A percentile compares a stretch with the other conserved stretches of the same genome.
These are phyloP conservation scores for Iselma pallidipennis DNA, from an alignment of 2,888 invertebrate species.

Conservation along the genomic window DNA sequence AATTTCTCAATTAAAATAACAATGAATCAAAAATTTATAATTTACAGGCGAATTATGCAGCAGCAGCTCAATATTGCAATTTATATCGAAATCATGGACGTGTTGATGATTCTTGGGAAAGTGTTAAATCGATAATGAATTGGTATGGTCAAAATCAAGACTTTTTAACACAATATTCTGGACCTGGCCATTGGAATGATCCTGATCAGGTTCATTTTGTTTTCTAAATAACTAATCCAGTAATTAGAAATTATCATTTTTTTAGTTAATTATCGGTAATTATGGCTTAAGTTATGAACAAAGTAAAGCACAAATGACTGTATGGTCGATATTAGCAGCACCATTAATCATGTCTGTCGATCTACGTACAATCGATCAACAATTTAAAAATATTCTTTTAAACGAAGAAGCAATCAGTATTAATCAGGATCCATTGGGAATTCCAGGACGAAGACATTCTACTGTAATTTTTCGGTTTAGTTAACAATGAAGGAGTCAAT, in stretches of 20 bases:
- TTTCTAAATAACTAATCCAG: neutral
- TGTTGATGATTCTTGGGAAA: slow-evolving; percentile 68
- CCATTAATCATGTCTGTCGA: slow-evolving; percentile 75
- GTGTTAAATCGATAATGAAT: slow-evolving; percentile 62
- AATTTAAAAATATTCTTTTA: slow-evolving; percentile 64
- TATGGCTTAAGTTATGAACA: slow-evolving; percentile 69
- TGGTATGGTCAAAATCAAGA: slow-evolving; percentile 70
- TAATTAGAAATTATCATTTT: slow-evolving; percentile 12
- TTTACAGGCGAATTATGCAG: slow-evolving; percentile 62
- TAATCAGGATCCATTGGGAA: slow-evolving; percentile 70
- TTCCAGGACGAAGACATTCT: slow-evolving; percentile 62
- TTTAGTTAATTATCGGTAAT: slow-evolving; percentile 64
- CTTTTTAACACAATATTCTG: slow-evolving; percentile 61
- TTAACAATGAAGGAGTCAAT: neutral
- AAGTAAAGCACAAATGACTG: slow-evolving; percentile 72
- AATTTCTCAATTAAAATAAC: neutral
- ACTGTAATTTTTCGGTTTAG: slow-evolving; percentile 41
- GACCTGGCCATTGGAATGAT: slow-evolving; percentile 75
- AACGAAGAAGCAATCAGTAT: slow-evolving; percentile 67
- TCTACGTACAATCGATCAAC: slow-evolving; percentile 62
- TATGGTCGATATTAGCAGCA: slow-evolving; percentile 74
- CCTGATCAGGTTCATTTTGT: slow-evolving; percentile 67
- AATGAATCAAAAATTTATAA: neutral
- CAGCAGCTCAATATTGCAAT: slow-evolving; percentile 65
- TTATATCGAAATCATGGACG: slow-evolving; percentile 73